A percentile compares a stretch with the other conserved stretches of the same genome.
phyloP scores from a whole-genome alignment of 1,140 invertebrate genomes.

The Physella acuta region DNA sequence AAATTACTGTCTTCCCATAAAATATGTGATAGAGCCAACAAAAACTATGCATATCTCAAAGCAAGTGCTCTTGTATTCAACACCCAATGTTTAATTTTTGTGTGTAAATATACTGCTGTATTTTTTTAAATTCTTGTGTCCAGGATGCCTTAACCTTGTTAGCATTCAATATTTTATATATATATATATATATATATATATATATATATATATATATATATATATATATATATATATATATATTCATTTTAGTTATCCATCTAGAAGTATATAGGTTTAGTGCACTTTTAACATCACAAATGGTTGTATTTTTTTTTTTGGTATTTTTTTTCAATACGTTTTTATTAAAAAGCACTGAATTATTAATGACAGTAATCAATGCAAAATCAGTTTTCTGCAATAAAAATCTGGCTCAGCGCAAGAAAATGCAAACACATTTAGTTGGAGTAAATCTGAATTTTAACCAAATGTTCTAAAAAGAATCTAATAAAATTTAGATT shows the following conservation, averaged over 20 bases:
- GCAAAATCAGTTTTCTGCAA: too few species aligned
- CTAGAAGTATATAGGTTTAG: background rate
- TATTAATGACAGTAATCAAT: too few species aligned
- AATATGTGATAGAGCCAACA: background rate
- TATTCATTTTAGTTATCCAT: background rate
- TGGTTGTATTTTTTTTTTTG: background rate
- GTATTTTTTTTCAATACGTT: background rate
- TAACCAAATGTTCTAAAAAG: too few species aligned
- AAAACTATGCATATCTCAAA: background rate
- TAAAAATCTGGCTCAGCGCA: too few species aligned
- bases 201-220: slow-evolving; percentile 5
- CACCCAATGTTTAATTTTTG: background rate
- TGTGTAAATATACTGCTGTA: background rate
- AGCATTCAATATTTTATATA: background rate
- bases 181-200: slow-evolving; percentile 5
- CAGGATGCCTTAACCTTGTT: background rate
- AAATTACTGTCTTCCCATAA: background rate
- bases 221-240: slow-evolving; percentile 5
- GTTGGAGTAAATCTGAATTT: too few species aligned
- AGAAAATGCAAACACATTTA: too few species aligned
- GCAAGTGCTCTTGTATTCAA: background rate
- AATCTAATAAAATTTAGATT: too few species aligned
- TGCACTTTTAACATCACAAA: background rate
- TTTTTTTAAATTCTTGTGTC: background rate
- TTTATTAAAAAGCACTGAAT: too few species aligned